Base-by-base conservation (phyloP, 2,888 invertebrate genomes). In the Tenthredo mesomela region DNA sequence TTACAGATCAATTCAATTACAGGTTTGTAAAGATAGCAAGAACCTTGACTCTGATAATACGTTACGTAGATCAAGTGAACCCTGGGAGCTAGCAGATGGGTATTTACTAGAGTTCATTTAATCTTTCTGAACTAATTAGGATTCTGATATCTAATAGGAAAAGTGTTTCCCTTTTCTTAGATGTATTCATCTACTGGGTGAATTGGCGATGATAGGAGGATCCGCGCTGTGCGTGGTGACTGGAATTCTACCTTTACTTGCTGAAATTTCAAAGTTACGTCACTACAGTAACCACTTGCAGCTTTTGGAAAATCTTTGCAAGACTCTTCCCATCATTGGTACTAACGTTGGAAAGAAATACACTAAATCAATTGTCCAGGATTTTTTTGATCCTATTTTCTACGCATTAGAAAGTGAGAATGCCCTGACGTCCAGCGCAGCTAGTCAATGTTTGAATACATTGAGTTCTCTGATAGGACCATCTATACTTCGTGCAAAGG, bases 11-110 rank as follows among this genome's bases (percentile, higher is more conserved):
- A 67, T 70, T 29, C 12, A 18, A 47, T 82, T 67, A 67, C 82
- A 82, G 82, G 67, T 82, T 43, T 25, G 67, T 50, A 67, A 82
- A 25, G 29, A 82, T 21, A 82, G 65, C 65, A 82, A 18, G 87
- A 91, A 71, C 70, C 92, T 91, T 90, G 86, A 94, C 86, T 92
- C 93, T 88, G 93, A 94, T 87, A 93, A 93, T 86, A 91, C 91
- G 84, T 94, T 94, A 88, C 90, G 92, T 33, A 93, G 94, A 85
- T 93, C 94, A 1, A 90, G 94, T 37, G 94, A 94, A 87, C 94
- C 94, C 0, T 95, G 95, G 95, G 95, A 95, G 88, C 88, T 93
- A 61, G 94, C 94, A 58, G 95, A 95, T 90, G 95, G 95, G 94
- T 94, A 91, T 88, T 87, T 83, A 75, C 61, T 40, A 83, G n/a